Conservation (phyloP, 2,888 invertebrate species). For the Cerceris ruficornis region DNA sequence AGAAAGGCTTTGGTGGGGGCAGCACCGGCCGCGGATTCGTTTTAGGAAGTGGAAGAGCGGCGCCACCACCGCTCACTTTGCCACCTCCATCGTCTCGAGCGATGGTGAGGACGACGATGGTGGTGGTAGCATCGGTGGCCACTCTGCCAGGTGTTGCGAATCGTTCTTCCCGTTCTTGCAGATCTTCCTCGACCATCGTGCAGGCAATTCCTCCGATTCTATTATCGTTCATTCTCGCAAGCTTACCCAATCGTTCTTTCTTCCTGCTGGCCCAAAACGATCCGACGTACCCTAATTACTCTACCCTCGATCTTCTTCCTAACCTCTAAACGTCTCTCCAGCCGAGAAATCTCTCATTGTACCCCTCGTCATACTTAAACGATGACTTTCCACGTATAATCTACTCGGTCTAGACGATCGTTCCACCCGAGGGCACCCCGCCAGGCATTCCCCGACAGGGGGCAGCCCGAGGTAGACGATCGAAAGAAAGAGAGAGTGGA, state of each 20-base stretch:
- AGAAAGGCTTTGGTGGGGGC: constrained; percentile 45
- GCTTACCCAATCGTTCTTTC: too few relatives aligned
- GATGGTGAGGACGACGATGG: constrained; percentile 3
- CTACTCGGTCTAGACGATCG: neutral
- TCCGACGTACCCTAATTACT: too few relatives aligned
- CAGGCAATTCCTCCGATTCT: constrained; percentile 57
- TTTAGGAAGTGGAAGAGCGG: constrained; percentile 55
- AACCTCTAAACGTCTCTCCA: too few relatives aligned
- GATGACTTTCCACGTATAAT: constrained; percentile 5
- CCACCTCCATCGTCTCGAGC: constrained; percentile 55
- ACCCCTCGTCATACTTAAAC: neutral
- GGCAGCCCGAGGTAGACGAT: neutral
- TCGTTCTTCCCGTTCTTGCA: constrained; percentile 64
- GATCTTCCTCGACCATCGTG: constrained; percentile 69
- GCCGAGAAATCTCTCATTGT: neutral
- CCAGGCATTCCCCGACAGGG: neutral
- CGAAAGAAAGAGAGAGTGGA: constrained; percentile 57
- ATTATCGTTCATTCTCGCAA: neutral
- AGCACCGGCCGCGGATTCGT: constrained; percentile 52
- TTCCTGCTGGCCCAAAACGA: too few relatives aligned
- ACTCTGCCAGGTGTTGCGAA: constrained; percentile 68
- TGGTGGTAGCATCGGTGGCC: constrained; percentile 1
- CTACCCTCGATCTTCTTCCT: too few relatives aligned
- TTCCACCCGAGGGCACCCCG: constrained; percentile 1
- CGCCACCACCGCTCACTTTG: constrained; percentile 48